phyloP scores from a whole-genome alignment of 64 coral and sea anemone species.

The Actinia tenebrosa region DNA sequence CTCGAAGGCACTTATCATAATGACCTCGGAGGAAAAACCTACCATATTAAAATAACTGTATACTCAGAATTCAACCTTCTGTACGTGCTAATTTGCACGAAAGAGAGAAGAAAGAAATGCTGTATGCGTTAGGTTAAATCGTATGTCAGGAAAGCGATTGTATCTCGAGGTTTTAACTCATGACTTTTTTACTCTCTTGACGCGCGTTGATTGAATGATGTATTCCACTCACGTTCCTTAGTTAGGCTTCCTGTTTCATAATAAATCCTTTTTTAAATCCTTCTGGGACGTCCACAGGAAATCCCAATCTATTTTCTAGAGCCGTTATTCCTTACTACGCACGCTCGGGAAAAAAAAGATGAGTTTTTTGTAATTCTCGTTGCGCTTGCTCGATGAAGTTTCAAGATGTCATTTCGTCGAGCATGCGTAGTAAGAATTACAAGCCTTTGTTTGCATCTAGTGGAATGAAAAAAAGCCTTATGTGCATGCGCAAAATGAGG shows the following conservation, averaged over 20 bases:
- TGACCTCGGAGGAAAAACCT: neutral
- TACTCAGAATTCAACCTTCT: no score
- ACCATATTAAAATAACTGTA: neutral
- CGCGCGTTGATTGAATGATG: neutral
- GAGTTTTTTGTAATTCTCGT: no score
- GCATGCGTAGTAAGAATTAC: no score
- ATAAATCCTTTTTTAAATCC: neutral
- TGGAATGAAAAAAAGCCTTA: no score
- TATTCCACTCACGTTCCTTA: neutral
- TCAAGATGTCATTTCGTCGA: no score
- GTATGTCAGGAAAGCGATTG: neutral
- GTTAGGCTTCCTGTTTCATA: neutral
- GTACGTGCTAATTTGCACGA: neutral
- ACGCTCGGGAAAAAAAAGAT: no score
- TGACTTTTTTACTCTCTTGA: neutral
- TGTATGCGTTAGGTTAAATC: neutral
- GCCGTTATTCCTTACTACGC: no score
- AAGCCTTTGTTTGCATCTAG: no score
- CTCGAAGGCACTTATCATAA: neutral
- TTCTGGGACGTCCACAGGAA: no score
- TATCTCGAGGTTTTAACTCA: neutral
- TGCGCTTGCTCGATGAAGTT: no score
- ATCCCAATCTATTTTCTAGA: no score
- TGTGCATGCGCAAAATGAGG: no score
- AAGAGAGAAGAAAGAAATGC: neutral